These are phyloP conservation scores for Cydia pomonella DNA, from an alignment of 1,140 invertebrate species.

Conservation along the genomic window DNA sequence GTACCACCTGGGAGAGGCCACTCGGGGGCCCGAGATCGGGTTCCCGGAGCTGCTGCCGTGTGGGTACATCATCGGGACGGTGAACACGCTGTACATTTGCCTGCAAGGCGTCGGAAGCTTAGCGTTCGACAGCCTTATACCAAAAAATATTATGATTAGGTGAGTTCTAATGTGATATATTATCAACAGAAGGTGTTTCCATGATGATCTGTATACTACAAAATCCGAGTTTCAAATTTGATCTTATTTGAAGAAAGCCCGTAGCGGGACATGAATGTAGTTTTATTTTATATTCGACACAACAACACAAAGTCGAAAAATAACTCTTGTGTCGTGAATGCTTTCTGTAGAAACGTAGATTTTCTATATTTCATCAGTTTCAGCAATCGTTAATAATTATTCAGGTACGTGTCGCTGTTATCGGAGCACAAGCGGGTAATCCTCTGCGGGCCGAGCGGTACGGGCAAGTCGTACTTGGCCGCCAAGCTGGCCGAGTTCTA, in stretches of 20 bases:
- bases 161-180: constrained; percentile 67
- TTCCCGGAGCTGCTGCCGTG: constrained; percentile 95
- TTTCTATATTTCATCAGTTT: too few species aligned
- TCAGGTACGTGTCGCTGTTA: constrained; percentile 90
- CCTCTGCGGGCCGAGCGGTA: constrained; percentile 97
- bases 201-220: too few species aligned
- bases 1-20: constrained; percentile 95
- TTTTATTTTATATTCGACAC: too few species aligned
- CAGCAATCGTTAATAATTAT: constrained; percentile 28
- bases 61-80: constrained; percentile 95
- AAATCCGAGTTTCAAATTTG: too few species aligned
- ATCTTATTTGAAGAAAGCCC: too few species aligned
- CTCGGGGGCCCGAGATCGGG: constrained; percentile 84
- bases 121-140: constrained; percentile 97
- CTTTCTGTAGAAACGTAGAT: too few species aligned
- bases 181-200: background rate
- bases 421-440: constrained; percentile 96
- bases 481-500: constrained; percentile 97
- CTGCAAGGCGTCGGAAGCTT: constrained; percentile 94
- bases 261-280: too few species aligned
- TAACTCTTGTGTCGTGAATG: too few species aligned
- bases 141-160: constrained; percentile 96
- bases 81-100: constrained; percentile 90
- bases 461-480: constrained; percentile 98
- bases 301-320: too few species aligned